phyloP scores from a whole-genome alignment of 1,140 invertebrate species.

The Drosophila melanogaster region DNA sequence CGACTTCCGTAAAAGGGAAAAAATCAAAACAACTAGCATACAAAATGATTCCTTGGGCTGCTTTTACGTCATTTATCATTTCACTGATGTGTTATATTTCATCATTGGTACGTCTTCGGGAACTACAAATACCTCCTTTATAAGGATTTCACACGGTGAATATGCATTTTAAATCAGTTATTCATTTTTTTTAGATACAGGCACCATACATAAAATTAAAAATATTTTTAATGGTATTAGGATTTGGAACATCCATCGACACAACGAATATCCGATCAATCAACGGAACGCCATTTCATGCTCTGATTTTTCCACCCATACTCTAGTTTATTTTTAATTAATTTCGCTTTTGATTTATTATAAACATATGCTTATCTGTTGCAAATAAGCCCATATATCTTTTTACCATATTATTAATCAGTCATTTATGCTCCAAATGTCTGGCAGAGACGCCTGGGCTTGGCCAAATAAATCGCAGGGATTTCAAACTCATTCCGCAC shows the following conservation, averaged over 20 bases:
- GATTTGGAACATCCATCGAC: background rate
- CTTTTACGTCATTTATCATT: conserved; percentile 43
- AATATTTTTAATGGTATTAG: conserved; percentile 3
- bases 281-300: conserved; percentile 13
- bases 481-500: conserved; percentile 27
- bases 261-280: conserved; percentile 16
- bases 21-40: conserved; percentile 15
- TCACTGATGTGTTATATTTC: conserved; percentile 3
- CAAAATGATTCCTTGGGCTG: conserved; percentile 22
- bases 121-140: background rate
- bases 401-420: conserved; percentile 28
- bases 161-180: background rate
- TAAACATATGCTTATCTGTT: conserved; percentile 13
- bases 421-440: conserved; percentile 46
- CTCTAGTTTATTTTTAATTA: conserved; percentile 23
- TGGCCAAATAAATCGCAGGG: conserved; percentile 5
- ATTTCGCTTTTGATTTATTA: conserved; percentile 33
- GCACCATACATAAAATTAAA: background rate
- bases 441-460: conserved; percentile 8
- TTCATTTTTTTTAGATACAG: background rate
- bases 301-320: conserved; percentile 16
- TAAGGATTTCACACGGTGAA: background rate
- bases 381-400: conserved; percentile 20
- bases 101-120: background rate
- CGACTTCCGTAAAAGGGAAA: conserved; percentile 27